phyloP scores from a whole-genome alignment of 2,888 invertebrate genomes.

The Nemotelus pantherinus region DNA sequence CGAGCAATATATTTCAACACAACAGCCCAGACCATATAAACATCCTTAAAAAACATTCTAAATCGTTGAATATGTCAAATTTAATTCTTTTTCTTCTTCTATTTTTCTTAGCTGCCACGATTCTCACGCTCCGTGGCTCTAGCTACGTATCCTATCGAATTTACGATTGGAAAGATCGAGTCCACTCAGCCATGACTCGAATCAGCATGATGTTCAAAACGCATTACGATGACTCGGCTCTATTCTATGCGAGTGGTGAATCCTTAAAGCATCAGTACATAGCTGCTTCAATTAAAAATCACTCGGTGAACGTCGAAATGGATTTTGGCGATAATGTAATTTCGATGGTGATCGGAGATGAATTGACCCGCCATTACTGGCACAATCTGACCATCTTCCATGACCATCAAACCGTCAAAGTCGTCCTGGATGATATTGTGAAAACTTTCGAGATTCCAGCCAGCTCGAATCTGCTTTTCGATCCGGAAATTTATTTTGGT shows the following conservation, averaged over 20 bases:
- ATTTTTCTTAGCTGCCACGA: constrained; percentile 77
- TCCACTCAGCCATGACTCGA: constrained; percentile 85
- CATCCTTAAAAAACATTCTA: too few species aligned
- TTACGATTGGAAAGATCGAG: constrained; percentile 91
- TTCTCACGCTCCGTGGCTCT: constrained; percentile 86
- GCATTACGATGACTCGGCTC: constrained; percentile 87
- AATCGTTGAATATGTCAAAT: too few species aligned
- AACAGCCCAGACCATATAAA: too few species aligned
- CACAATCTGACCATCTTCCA: constrained; percentile 90
- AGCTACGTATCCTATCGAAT: constrained; percentile 93
- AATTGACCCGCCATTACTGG: constrained; percentile 82
- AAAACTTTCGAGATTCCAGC: constrained; percentile 75
- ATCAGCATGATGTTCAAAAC: constrained; percentile 92
- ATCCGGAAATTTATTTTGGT: constrained; percentile 93
- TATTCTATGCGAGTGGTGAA: constrained; percentile 93
- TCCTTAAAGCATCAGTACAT: constrained; percentile 87
- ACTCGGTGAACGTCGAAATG: constrained; percentile 85
- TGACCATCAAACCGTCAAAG: constrained; percentile 75
- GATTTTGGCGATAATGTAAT: constrained; percentile 86
- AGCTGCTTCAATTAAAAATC: constrained; percentile 84
- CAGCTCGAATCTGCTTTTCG: constrained; percentile 80
- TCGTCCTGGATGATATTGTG: constrained; percentile 79
- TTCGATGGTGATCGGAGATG: constrained; percentile 73
- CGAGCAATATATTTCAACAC: too few species aligned
- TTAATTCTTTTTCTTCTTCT: too few species aligned